A percentile compares a stretch with the other conserved stretches of the same genome.
phyloP scores from a whole-genome alignment of 2,888 invertebrate species.

The Cephus spinipes region DNA sequence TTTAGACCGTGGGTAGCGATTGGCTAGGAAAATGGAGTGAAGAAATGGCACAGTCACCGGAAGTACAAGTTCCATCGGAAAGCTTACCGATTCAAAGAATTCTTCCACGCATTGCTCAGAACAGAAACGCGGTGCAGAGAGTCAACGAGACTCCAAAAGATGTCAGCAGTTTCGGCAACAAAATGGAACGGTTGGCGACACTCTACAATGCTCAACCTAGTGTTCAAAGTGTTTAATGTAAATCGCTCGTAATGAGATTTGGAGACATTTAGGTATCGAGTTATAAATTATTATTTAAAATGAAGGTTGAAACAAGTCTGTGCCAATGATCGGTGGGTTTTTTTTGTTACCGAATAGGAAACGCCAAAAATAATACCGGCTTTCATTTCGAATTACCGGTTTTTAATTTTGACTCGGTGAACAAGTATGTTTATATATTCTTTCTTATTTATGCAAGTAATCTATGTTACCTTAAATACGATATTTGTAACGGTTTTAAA shows the following conservation, averaged over 20 bases:
- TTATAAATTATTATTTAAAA: not conserved
- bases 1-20: constrained; percentile 20
- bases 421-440: not conserved
- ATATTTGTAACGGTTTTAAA: not conserved
- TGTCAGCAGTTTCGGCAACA: constrained; percentile 10
- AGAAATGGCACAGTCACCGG: constrained; percentile 26
- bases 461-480: not conserved
- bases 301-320: not conserved
- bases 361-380: not conserved
- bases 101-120: constrained; percentile 26
- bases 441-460: not conserved
- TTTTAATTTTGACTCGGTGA: not conserved
- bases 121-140: constrained; percentile 14
- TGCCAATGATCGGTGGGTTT: not conserved
- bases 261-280: not conserved
- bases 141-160: not conserved
- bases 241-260: not conserved
- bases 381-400: not conserved
- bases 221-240: constrained; percentile 7
- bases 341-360: not conserved
- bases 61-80: constrained; percentile 17
- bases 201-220: constrained; percentile 26
- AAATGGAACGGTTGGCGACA: constrained; percentile 22
- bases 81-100: constrained; percentile 18
- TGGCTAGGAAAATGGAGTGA: constrained; percentile 52